phyloP scores from a whole-genome alignment of 1,140 invertebrate genomes.

The Pteromalus puparum region DNA sequence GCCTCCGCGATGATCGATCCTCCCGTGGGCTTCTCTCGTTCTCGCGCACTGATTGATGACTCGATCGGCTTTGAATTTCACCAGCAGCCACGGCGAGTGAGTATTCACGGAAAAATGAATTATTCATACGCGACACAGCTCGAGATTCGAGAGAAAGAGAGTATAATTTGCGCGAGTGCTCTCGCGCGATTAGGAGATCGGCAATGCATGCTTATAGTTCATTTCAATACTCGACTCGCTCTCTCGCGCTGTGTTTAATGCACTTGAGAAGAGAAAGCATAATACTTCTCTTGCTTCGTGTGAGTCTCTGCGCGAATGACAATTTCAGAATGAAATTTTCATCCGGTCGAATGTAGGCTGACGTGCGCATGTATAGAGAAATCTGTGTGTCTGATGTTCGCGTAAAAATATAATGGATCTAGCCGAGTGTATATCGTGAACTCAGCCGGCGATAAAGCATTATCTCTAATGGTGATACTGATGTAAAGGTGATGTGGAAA shows the following conservation, averaged over 20 bases:
- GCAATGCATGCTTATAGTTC: not conserved
- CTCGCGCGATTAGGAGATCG: not conserved
- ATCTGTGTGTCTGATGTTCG: not conserved
- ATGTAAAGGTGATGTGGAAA: not conserved
- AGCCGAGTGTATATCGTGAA: not conserved
- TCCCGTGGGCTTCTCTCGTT: not conserved
- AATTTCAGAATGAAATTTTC: constrained; percentile 6
- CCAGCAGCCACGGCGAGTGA: not conserved
- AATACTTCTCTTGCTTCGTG: no score
- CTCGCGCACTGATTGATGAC: constrained; percentile 26
- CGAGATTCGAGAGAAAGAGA: not conserved
- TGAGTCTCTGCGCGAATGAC: not conserved
- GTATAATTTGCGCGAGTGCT: not conserved
- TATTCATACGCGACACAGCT: constrained; percentile 2
- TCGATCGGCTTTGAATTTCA: constrained; percentile 14
- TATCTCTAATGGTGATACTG: not conserved
- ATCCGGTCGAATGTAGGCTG: not conserved
- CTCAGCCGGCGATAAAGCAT: not conserved
- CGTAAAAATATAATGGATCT: not conserved
- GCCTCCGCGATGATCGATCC: constrained; percentile 23
- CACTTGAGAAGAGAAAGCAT: not conserved
- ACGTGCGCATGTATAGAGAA: not conserved
- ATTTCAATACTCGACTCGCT: not conserved
- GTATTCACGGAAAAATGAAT: not conserved
- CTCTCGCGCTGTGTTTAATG: not conserved